Conservation (phyloP, 2,113 vertebrate genomes). For the Anguilla rostrata region DNA sequence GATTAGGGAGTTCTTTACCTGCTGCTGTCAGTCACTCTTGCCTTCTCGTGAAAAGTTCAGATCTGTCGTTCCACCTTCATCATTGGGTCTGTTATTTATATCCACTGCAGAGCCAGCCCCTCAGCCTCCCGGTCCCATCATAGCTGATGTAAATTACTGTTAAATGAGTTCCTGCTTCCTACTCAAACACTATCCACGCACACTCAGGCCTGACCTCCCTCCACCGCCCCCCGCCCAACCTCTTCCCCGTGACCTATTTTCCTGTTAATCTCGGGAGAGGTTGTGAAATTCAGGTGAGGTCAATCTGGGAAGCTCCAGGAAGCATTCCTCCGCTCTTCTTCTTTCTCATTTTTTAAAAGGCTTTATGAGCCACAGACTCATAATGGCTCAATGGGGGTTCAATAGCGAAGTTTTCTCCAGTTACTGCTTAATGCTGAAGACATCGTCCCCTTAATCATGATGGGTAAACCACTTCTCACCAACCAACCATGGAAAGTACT, state of each 20-base stretch:
- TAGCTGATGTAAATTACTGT: not conserved
- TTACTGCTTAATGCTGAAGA: too few relatives aligned
- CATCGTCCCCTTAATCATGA: too few relatives aligned
- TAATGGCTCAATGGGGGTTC: too few relatives aligned
- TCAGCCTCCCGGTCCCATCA: not conserved
- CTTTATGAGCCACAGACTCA: too few relatives aligned
- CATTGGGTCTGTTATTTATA: not conserved
- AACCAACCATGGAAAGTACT: too few relatives aligned
- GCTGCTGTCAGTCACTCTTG: not conserved
- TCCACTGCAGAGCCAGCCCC: not conserved
- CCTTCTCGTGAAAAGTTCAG: not conserved
- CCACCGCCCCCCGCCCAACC: not conserved
- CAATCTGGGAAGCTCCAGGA: too few relatives aligned
- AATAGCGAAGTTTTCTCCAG: too few relatives aligned
- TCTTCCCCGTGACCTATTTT: not conserved
- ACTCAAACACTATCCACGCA: not conserved
- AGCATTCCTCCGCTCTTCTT: too few relatives aligned
- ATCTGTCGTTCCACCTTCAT: not conserved
- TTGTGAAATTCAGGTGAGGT: too few relatives aligned
- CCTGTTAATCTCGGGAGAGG: not conserved
- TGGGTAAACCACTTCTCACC: too few relatives aligned
- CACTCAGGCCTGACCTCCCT: too few relatives aligned
- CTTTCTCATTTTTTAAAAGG: too few relatives aligned
- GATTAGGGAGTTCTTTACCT: not conserved
- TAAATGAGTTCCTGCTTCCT: not conserved